Conservation (phyloP, 2,888 invertebrate species). For the Xanthia icteritia region DNA sequence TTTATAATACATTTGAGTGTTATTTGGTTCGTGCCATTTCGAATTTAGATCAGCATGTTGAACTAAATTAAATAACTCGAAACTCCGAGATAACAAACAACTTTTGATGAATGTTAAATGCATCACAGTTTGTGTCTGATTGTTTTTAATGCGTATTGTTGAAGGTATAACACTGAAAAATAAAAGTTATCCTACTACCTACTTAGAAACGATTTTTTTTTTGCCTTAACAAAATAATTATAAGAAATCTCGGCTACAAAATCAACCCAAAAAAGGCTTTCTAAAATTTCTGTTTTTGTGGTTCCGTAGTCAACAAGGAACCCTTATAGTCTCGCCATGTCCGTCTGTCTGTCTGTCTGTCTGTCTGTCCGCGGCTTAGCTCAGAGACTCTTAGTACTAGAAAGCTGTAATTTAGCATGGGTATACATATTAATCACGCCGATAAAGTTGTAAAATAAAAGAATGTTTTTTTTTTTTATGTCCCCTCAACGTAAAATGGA, state of each 20-base stretch:
- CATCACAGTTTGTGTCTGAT: neutral
- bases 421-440: no score
- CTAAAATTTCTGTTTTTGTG: neutral
- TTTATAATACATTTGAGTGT: conserved; percentile 17
- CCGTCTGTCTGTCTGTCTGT: no score
- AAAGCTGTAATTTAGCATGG: no score
- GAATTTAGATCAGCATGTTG: conserved; percentile 37
- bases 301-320: no score
- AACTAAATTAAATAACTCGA: conserved; percentile 18
- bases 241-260: neutral
- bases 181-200: neutral
- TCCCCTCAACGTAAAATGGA: no score
- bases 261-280: neutral
- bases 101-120: conserved; percentile 24
- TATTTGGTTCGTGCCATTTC: conserved; percentile 28
- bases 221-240: neutral
- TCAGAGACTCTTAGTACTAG: no score
- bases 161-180: neutral
- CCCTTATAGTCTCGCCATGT: no score
- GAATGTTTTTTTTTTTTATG: no score
- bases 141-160: neutral
- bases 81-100: conserved; percentile 15
- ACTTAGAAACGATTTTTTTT: neutral
- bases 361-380: no score
- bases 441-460: no score